Evolutionary conservation across 2,888 invertebrate genomes (phyloP).

Genomic region (Portevinia maculata): DNA sequence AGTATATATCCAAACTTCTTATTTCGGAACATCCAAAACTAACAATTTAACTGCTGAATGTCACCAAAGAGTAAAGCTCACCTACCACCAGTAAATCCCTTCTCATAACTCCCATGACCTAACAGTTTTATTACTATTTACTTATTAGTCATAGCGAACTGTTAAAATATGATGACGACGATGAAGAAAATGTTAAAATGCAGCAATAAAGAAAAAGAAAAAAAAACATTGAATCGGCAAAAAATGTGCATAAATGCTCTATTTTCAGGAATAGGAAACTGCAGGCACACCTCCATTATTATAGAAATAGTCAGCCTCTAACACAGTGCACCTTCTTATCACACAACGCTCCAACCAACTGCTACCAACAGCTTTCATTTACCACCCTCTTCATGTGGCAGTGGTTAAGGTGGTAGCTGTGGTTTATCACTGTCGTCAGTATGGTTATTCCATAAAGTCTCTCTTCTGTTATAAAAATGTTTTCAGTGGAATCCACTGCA

Average conservation of each 20-base stretch:
- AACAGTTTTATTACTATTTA: slow-evolving; percentile 46
- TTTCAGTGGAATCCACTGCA: slow-evolving; percentile 45
- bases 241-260: slow-evolving; percentile 54
- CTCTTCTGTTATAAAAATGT: slow-evolving; percentile 43
- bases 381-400: slow-evolving; percentile 26
- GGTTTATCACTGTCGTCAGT: slow-evolving; percentile 72
- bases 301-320: slow-evolving; percentile 10
- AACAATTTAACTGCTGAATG: background rate
- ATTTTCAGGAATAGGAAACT: slow-evolving; percentile 39
- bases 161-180: slow-evolving; percentile 12
- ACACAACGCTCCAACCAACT: slow-evolving; percentile 3
- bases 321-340: slow-evolving; percentile 20
- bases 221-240: slow-evolving; percentile 35
- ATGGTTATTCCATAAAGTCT: slow-evolving; percentile 47
- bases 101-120: slow-evolving; percentile 38
- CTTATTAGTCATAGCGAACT: slow-evolving; percentile 58
- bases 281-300: slow-evolving; percentile 33
- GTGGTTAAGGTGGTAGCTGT: slow-evolving; percentile 52
- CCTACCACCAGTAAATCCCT: slow-evolving; percentile 15
- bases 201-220: slow-evolving; percentile 25
- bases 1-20: no score
- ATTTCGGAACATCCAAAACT: no score
- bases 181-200: slow-evolving; percentile 5
- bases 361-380: background rate
- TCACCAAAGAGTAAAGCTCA: slow-evolving; percentile 25